Conservation (phyloP, 2,888 invertebrate species). For the Papilio protenor region DNA sequence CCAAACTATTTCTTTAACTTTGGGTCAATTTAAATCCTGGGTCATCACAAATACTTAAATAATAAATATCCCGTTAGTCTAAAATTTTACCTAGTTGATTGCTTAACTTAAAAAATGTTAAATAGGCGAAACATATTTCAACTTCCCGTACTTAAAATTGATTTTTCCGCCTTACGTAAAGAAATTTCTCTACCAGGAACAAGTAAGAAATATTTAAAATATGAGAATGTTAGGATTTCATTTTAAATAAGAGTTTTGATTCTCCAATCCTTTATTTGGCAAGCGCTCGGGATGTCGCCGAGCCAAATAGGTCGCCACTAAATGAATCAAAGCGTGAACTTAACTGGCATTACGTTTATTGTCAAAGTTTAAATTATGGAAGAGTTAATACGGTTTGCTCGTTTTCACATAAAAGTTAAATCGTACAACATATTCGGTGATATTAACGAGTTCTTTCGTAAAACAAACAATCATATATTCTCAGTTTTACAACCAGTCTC, state of each 20-base stretch:
- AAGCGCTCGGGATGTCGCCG: conserved; percentile 36
- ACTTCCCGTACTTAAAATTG: background rate
- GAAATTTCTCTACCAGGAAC: background rate
- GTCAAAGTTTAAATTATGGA: conserved; percentile 43
- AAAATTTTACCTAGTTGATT: background rate
- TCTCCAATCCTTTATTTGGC: conserved; percentile 42
- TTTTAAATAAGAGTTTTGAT: conserved; percentile 41
- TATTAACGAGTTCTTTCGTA: conserved; percentile 56
- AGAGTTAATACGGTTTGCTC: conserved; percentile 32
- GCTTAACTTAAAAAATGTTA: too few species aligned
- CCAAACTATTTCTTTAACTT: background rate
- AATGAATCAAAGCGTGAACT: conserved; percentile 45
- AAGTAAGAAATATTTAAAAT: conserved; percentile 21
- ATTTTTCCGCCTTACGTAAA: background rate
- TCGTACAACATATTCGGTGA: conserved; percentile 46
- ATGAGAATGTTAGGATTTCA: conserved; percentile 28
- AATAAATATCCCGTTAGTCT: background rate
- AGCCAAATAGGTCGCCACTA: conserved; percentile 45
- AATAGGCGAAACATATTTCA: background rate
- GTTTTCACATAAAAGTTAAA: conserved; percentile 34
- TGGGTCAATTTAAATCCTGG: background rate
- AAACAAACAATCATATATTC: conserved; percentile 58
- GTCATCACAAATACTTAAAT: background rate
- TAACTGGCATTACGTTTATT: conserved; percentile 43
- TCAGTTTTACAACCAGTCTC: conserved; percentile 59